Conservation (phyloP, 2,797 vertebrate species). For the Columba guinea region DNA sequence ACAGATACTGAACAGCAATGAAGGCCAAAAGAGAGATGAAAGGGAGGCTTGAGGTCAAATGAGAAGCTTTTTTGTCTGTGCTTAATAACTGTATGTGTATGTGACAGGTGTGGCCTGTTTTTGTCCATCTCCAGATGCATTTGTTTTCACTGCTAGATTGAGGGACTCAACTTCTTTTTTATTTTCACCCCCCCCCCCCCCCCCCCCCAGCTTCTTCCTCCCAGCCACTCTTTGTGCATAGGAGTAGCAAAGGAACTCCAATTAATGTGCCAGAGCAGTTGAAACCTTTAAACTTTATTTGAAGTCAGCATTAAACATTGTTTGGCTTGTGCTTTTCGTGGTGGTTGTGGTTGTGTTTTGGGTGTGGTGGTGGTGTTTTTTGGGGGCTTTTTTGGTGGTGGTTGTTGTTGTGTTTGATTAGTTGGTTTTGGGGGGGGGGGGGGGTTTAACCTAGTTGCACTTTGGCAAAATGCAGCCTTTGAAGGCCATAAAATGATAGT, state of each 20-base stretch:
- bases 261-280: not conserved
- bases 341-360: not conserved
- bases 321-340: not conserved
- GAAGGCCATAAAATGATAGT: not conserved
- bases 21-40: not conserved
- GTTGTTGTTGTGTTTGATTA: too few species aligned
- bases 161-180: not conserved
- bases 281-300: not conserved
- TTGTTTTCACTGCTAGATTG: not conserved
- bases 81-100: not conserved
- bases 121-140: accelerated
- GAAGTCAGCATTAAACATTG: not conserved
- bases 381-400: too few species aligned
- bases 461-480: not conserved
- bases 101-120: not conserved
- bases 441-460: not conserved
- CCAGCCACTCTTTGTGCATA: accelerated
- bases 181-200: too few species aligned
- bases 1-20: not conserved
- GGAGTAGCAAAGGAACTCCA: not conserved
- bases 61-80: not conserved
- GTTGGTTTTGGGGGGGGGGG: too few species aligned
- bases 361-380: too few species aligned
- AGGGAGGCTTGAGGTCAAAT: not conserved
- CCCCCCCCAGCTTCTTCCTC: accelerated